A percentile compares a stretch with the other conserved stretches of the same genome.
These are phyloP conservation scores for Felis chaus DNA, from an alignment of 2,113 vertebrate species.

Conservation along the genomic window DNA sequence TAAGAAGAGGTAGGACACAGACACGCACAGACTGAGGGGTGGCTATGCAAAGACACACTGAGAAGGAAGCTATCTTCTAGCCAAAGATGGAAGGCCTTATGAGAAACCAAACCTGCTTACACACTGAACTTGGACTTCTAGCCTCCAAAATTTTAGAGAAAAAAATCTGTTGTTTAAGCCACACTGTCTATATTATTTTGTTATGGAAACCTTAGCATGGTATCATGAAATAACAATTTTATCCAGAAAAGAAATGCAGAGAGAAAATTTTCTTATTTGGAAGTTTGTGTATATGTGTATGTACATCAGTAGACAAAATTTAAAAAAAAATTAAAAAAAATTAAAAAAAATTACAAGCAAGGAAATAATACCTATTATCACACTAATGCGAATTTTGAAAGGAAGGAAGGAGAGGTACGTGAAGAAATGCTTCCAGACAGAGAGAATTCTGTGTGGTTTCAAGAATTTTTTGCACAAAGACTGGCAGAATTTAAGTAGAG, in stretches of 20 bases:
- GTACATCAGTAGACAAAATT: background rate
- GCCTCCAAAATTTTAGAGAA: background rate
- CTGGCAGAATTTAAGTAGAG: background rate
- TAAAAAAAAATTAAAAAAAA: conserved; percentile 13
- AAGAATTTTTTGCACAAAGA: background rate
- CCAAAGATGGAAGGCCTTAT: background rate
- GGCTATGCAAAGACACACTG: background rate
- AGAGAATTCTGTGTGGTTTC: background rate
- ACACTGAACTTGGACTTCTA: background rate
- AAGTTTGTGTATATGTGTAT: background rate
- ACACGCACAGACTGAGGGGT: fast-evolving
- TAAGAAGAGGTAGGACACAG: background rate
- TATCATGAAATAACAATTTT: background rate
- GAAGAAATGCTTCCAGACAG: background rate
- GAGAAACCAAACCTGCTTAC: background rate
- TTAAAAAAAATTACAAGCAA: background rate
- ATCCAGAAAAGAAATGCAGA: background rate
- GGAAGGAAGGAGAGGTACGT: background rate
- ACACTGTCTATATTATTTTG: background rate
- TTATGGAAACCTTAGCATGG: background rate
- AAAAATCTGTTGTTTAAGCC: background rate
- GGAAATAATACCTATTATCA: background rate
- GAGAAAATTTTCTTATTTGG: background rate
- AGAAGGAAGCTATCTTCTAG: background rate
- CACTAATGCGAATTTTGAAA: background rate